Evolutionary conservation across 2,888 invertebrate species (phyloP).

Genomic region (Allacma fusca): DNA sequence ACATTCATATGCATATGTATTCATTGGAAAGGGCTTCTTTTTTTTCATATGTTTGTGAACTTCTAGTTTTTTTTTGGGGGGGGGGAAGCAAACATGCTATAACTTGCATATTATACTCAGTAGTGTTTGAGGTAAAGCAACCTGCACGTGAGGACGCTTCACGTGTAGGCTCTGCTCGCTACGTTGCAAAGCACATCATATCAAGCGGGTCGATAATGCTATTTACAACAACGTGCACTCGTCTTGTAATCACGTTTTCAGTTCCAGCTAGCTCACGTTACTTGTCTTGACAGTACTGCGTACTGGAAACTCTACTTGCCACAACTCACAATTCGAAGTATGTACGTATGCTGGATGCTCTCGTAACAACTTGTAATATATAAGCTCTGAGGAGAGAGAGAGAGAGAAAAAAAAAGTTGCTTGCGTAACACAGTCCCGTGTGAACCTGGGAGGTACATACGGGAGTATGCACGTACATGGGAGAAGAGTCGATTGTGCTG

Average conservation of each 20-base stretch:
- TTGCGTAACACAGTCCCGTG: neutral
- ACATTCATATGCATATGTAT: no score
- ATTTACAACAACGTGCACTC: constrained; percentile 35
- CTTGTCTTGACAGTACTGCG: neutral
- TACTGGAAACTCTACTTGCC: neutral
- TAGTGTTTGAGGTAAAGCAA: constrained; percentile 31
- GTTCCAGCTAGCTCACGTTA: constrained; percentile 15
- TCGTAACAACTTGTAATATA: neutral
- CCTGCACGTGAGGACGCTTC: constrained; percentile 40
- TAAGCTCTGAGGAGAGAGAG: neutral
- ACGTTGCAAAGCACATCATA: neutral
- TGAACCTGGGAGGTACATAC: neutral
- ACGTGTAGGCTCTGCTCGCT: constrained; percentile 26
- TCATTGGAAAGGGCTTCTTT: no score
- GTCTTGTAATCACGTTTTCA: constrained; percentile 1
- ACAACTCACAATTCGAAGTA: no score
- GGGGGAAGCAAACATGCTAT: no score
- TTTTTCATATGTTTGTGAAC: no score
- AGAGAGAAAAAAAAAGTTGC: neutral
- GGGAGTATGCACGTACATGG: neutral
- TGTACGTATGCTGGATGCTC: no score
- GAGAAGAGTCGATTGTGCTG: neutral
- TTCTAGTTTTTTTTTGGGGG: no score
- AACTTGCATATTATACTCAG: no score
- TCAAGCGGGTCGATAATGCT: constrained; percentile 43